Conservation (phyloP, 2,797 vertebrate species). For the Ctenopoma multispine region DNA sequence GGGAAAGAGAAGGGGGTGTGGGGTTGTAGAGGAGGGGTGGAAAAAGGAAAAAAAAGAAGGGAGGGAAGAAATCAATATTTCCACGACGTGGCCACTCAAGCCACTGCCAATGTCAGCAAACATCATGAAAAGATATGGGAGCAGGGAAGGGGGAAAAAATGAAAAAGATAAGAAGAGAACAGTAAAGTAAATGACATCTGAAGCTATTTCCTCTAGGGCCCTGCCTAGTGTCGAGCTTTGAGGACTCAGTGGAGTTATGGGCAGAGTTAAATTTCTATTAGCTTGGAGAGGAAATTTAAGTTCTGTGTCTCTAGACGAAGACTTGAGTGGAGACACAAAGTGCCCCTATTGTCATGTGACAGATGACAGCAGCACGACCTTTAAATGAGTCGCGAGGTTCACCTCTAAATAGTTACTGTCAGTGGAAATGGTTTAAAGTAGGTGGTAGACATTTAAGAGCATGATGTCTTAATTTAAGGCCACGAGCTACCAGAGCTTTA, state of each 20-base stretch:
- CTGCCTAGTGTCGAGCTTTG: conserved; percentile 73
- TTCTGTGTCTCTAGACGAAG: conserved; percentile 76
- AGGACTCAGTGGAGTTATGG: conserved; percentile 82
- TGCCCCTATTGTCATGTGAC: conserved; percentile 79
- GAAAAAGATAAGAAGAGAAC: conserved; percentile 88
- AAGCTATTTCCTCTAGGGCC: conserved; percentile 85
- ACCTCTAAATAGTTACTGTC: conserved; percentile 75
- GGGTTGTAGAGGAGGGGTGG: conserved; percentile 23
- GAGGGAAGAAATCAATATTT: conserved; percentile 84
- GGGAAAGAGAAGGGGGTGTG: conserved; percentile 36
- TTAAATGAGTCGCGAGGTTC: conserved; percentile 73
- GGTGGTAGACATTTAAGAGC: conserved; percentile 66
- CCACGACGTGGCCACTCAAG: conserved; percentile 80
- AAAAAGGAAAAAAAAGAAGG: conserved; percentile 13
- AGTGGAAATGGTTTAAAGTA: conserved; percentile 62
- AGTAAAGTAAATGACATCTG: conserved; percentile 88
- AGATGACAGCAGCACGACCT: conserved; percentile 74
- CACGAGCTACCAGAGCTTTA: conserved; percentile 44
- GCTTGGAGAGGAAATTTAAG: conserved; percentile 82
- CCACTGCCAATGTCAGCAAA: conserved; percentile 85
- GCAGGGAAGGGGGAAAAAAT: conserved; percentile 82
- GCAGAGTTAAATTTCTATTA: conserved; percentile 87
- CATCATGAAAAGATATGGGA: conserved; percentile 88
- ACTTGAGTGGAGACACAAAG: conserved; percentile 73
- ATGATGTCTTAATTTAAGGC: conserved; percentile 66